Conservation (phyloP, 2,888 invertebrate species). For the Himalopsyche tibetana region DNA sequence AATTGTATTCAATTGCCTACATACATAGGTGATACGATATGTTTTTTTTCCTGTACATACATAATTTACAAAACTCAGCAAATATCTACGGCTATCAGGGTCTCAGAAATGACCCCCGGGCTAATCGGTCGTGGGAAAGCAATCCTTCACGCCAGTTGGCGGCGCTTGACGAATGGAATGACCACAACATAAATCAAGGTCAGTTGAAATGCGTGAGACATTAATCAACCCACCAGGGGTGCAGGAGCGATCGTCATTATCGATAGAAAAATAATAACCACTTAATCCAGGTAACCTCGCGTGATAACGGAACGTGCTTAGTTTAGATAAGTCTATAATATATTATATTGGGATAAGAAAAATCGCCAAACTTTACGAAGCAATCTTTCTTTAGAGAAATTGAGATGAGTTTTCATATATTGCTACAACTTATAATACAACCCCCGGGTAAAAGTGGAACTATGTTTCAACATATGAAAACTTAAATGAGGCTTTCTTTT, state of each 20-base stretch:
- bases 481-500: too few species aligned
- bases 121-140: conserved; percentile 33
- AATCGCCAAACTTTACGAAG: too few species aligned
- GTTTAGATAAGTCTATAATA: neutral
- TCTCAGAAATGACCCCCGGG: neutral
- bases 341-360: neutral
- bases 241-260: conserved; percentile 27
- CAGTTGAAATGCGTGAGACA: conserved; percentile 4
- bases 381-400: too few species aligned
- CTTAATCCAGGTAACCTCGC: conserved; percentile 4
- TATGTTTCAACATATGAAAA: too few species aligned
- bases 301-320: conserved; percentile 4
- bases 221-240: conserved; percentile 14
- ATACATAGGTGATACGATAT: too few species aligned
- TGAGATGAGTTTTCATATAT: too few species aligned
- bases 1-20: too few species aligned
- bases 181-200: conserved; percentile 13
- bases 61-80: too few species aligned
- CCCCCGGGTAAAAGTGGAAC: too few species aligned
- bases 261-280: conserved; percentile 21
- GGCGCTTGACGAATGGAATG: conserved; percentile 13
- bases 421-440: too few species aligned
- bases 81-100: neutral
- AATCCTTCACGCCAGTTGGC: conserved; percentile 35
- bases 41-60: too few species aligned